These are phyloP conservation scores for Cryptotis parvus DNA, from an alignment of 2,113 vertebrate genomes.

Conservation along the genomic window DNA sequence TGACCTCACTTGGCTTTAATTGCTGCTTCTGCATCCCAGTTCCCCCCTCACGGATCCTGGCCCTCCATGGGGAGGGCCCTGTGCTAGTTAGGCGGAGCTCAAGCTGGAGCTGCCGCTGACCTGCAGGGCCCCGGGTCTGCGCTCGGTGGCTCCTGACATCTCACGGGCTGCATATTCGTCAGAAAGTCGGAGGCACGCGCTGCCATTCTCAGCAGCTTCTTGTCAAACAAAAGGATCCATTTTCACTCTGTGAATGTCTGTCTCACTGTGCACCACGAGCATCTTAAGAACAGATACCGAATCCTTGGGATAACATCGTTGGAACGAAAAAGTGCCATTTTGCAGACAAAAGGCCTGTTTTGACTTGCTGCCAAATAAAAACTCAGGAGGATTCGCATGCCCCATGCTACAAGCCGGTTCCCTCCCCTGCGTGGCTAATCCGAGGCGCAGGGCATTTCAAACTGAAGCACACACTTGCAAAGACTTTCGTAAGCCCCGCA, in stretches of 20 bases:
- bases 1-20: constrained; percentile 77
- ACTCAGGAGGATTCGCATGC: background rate
- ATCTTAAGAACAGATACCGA: constrained; percentile 45
- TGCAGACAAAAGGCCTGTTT: constrained; percentile 51
- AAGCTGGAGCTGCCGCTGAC: constrained; percentile 46
- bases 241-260: constrained; percentile 72
- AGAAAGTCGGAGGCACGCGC: constrained; percentile 49
- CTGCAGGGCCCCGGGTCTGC: constrained; percentile 23
- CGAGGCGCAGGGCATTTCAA: background rate
- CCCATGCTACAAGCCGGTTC: background rate
- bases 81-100: constrained; percentile 34
- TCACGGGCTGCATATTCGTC: constrained; percentile 11
- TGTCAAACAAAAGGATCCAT: constrained; percentile 69
- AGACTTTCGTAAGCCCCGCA: constrained; percentile 1
- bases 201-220: constrained; percentile 51
- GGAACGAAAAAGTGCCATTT: constrained; percentile 41
- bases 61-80: constrained; percentile 57
- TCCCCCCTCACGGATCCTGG: constrained; percentile 58
- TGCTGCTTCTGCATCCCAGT: constrained; percentile 77
- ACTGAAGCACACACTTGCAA: background rate
- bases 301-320: constrained; percentile 39
- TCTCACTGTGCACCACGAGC: constrained; percentile 10
- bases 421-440: background rate
- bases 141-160: constrained; percentile 56
- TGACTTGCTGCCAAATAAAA: constrained; percentile 43